A percentile compares a stretch with the other conserved stretches of the same genome.
Conservation (phyloP, 2,113 vertebrate species). For the Brachypteracias leptosomus region DNA sequence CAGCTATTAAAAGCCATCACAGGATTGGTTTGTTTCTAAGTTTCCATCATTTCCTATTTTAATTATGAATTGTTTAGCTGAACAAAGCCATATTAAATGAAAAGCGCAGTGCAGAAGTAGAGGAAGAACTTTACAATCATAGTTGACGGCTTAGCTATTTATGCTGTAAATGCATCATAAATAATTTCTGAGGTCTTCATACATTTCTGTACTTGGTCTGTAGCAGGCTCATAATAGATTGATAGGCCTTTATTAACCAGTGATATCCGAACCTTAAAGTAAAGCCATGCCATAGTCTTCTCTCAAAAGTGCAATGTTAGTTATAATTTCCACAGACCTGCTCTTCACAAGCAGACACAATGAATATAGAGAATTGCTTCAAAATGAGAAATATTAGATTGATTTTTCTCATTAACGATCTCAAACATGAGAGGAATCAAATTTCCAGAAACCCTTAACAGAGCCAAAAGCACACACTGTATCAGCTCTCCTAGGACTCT, state of each 20-base stretch:
- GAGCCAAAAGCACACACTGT: background rate
- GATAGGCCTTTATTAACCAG: constrained; percentile 22
- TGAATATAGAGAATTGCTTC: background rate
- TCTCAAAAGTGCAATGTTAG: background rate
- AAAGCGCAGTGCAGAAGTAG: constrained; percentile 16
- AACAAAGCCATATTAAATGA: constrained; percentile 66
- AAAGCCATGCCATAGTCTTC: background rate
- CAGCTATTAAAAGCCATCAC: constrained; percentile 47
- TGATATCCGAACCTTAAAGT: background rate
- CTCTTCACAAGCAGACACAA: background rate
- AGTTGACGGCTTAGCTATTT: constrained; percentile 49
- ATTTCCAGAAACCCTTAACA: background rate
- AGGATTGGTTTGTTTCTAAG: constrained; percentile 44
- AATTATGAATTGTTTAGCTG: constrained; percentile 42
- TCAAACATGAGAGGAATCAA: background rate
- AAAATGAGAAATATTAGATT: background rate
- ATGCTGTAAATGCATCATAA: constrained; percentile 68
- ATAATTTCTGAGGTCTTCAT: constrained; percentile 65
- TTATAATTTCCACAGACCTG: background rate
- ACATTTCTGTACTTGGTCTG: constrained; percentile 28
- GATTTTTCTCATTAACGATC: background rate
- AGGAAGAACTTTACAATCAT: constrained; percentile 27
- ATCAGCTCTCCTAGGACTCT: background rate
- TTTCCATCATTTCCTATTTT: constrained; percentile 9
- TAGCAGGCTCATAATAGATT: constrained; percentile 57